Evolutionary conservation across 2,113 vertebrate genomes (phyloP).

Genomic region (Maccullochella peelii): DNA sequence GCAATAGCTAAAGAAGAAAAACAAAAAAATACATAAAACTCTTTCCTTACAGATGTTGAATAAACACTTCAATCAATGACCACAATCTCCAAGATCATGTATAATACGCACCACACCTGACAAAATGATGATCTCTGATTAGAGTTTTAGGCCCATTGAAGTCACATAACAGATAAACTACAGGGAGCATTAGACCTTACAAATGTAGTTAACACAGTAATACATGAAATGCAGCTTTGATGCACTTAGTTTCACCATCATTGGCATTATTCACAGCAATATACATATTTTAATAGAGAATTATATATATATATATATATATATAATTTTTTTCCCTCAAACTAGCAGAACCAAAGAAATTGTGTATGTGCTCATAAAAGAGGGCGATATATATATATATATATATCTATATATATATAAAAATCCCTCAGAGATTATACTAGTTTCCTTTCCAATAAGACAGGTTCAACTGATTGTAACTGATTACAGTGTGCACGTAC

Average conservation of each 20-base stretch:
- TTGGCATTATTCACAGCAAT: not conserved
- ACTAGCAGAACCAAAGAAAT: not conserved
- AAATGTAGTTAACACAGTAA: not conserved
- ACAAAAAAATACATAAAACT: not conserved
- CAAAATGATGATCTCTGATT: not conserved
- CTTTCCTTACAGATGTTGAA: not conserved
- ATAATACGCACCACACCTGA: not conserved
- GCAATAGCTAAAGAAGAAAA: not conserved
- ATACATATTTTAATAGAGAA: not conserved
- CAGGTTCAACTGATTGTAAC: conserved; percentile 47
- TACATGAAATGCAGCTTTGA: not conserved
- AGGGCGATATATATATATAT: not conserved
- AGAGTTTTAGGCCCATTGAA: not conserved
- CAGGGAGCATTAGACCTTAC: not conserved
- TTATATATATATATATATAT: too few relatives aligned
- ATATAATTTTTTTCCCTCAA: too few relatives aligned
- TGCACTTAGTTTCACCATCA: not conserved
- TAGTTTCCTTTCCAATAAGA: conserved; percentile 32
- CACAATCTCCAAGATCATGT: not conserved
- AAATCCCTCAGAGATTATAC: not conserved
- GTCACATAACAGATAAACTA: not conserved
- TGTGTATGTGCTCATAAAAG: not conserved
- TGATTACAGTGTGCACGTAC: conserved; percentile 33
- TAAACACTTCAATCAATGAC: not conserved
- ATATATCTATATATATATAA: too few relatives aligned